Evolutionary conservation across 2,797 vertebrate genomes (phyloP), one percentile per base, ranked within the genome.

Genomic region (Meda fulgida): DNA sequence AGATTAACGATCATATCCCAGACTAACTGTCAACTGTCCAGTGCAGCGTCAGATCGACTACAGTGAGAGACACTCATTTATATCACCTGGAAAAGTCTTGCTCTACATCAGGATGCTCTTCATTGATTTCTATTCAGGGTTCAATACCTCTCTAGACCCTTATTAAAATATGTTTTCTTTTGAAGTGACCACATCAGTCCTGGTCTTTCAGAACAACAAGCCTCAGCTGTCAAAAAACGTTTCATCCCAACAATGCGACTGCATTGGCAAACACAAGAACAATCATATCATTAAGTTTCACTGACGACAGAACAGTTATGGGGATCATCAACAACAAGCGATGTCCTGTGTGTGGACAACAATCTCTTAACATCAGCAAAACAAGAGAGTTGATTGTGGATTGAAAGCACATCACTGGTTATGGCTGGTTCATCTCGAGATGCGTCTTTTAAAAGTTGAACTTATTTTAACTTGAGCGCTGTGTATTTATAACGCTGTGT

Each of bases 331-430:
- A 46, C 63, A 51, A 11, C 38, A 36, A 69, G 38, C 8, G 65
- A 26, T 8, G 2, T 5, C 40, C 29, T 38, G 55, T 48, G 70
- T 60, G 23, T 18, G 80, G 80, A 48, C 70, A 65, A 65, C 29
- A 65, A n/a, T 75, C 70, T 40, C 29, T 65, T 63, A 75, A 75
- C 58, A 75, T 83, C 58, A 66, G 81, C 71, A 65, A 73, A 83
- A 75, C 71, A 75, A n/a, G n/a, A 75, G 58, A 26, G 55, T 0
- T 75, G 70, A 83, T 65, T 83, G 38, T 60, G 7, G 40, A 75
- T 43, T 48, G 21, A 66, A 31, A 81, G 67, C 34, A n/a, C 67
- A 43, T 63, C 71, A 83, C 7, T n/a, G 21, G 19, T 60, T 43
- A 72, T 26, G 43, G 11, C 43, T 11, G 43, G 0, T 43, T 43